Percentiles rank a stretch among this genome's conserved stretches.
These are phyloP conservation scores for Drosophila ercepeae DNA, from an alignment of 1,140 invertebrate species.

Conservation along the genomic window DNA sequence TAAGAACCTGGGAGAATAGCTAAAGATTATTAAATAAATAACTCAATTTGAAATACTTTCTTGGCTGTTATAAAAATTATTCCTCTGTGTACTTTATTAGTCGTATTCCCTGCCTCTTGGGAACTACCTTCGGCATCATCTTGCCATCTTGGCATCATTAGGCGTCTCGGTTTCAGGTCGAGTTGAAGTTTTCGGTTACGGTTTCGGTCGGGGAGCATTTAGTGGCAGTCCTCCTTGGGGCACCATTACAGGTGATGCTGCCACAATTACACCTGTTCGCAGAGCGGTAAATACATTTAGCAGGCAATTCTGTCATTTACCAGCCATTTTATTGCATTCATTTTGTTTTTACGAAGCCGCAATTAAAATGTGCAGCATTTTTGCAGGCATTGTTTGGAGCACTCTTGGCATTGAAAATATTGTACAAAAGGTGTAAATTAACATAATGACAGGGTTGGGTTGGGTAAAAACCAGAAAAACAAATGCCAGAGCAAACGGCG, in stretches of 20 bases:
- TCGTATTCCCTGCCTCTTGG: constrained; percentile 50
- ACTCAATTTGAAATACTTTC: too few species aligned
- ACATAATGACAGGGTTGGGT: constrained; percentile 53
- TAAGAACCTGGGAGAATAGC: not conserved
- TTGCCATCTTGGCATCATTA: constrained; percentile 39
- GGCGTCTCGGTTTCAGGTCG: constrained; percentile 27
- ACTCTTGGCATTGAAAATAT: constrained; percentile 30
- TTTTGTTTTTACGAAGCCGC: constrained; percentile 58
- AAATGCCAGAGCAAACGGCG: constrained; percentile 25
- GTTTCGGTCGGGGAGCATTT: constrained; percentile 31
- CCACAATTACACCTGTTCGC: constrained; percentile 42
- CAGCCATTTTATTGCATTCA: constrained; percentile 35
- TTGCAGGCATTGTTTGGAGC: constrained; percentile 18
- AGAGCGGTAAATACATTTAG: constrained; percentile 43
- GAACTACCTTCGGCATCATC: constrained; percentile 30
- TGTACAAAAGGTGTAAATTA: constrained; percentile 70
- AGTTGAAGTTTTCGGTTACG: constrained; percentile 4
- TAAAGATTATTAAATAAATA: not conserved
- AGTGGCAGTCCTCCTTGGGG: constrained; percentile 55
- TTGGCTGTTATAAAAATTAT: too few species aligned
- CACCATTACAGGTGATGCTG: constrained; percentile 35
- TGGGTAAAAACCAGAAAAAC: constrained; percentile 1
- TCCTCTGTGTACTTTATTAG: constrained; percentile 52
- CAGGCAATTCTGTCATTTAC: constrained; percentile 31
- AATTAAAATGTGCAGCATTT: constrained; percentile 63